phyloP scores from a whole-genome alignment of 2,888 invertebrate species.

The Pandemis heparana region DNA sequence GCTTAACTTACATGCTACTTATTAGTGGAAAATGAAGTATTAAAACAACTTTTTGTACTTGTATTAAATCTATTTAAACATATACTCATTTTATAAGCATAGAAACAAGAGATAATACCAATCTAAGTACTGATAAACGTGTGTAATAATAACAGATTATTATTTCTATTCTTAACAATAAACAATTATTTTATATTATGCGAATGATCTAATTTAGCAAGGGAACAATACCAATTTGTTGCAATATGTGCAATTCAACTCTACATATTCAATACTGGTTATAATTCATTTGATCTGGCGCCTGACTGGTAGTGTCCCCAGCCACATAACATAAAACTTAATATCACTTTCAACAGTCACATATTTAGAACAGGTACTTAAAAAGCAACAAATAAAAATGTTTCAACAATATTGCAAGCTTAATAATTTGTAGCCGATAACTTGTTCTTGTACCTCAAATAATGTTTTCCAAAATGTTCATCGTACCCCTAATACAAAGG shows the following conservation, averaged over 20 bases:
- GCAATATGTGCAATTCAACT: background rate
- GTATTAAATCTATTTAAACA: constrained; percentile 28
- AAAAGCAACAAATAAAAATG: no score
- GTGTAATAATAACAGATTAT: background rate
- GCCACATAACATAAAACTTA: background rate
- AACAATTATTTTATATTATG: constrained; percentile 41
- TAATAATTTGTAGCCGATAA: background rate
- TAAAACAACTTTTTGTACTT: constrained; percentile 25
- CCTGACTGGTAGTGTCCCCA: background rate
- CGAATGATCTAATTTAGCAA: constrained; percentile 43
- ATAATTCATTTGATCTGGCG: no score
- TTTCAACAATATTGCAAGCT: background rate
- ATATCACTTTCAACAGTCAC: background rate
- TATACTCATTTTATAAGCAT: constrained; percentile 10
- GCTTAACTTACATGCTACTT: background rate
- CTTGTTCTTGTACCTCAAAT: background rate
- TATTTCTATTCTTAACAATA: constrained; percentile 27
- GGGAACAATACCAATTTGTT: constrained; percentile 20
- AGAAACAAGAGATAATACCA: constrained; percentile 15
- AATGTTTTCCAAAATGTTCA: background rate
- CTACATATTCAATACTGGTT: no score
- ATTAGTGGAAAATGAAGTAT: background rate
- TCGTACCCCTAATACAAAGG: background rate
- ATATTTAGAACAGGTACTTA: no score
- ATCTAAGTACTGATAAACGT: background rate